Evolutionary conservation across 2,797 vertebrate genomes (phyloP), one percentile per base, ranked within the genome.

Genomic region (Hirundo rustica): DNA sequence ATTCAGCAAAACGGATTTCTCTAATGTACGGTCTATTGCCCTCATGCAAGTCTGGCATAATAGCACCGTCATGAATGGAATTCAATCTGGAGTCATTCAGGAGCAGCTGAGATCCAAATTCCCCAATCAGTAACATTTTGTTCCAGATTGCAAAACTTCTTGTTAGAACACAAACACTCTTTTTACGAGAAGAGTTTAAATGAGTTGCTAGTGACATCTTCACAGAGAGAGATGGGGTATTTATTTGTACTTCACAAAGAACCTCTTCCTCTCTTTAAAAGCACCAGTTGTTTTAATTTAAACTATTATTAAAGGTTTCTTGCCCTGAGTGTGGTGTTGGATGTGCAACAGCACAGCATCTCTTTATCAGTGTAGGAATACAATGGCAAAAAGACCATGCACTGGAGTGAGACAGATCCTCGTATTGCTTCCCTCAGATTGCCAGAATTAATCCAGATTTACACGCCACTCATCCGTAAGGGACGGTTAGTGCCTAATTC

Each of bases 31-130:
- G 26, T 86, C 79, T 90, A 44, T 67, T 82, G 72, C 55, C 76
- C 64, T 66, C 34, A 34, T 51, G 65, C 20, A 88, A 92, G 73
- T 65, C 66, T 50, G 64, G 40, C 85, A 66, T 65, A 85, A 86
- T n/a, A 61, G 30, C 34, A 53, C 51, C 36, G 4, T 57, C 83
- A 82, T 71, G 77, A 81, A 58, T 66, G 48, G 62, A 90, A 84
- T 82, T 90, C 94, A 96, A 74, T 95, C 93, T 97, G 95, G 94
- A 97, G 85, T 88, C 94, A 85, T 93, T 95, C 91, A 94, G 64
- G 80, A 96, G 66, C 29, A 88, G 93, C 77, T 30, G 66, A 93
- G 79, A 91, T 85, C 92, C 89, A 64, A 89, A 95, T 94, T 92
- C 75, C 47, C 84, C 68, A 40, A 85, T 84, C 65, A 66, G 79